Evolutionary conservation across 2,888 invertebrate species (phyloP).

Genomic region (Melanotus villosus): DNA sequence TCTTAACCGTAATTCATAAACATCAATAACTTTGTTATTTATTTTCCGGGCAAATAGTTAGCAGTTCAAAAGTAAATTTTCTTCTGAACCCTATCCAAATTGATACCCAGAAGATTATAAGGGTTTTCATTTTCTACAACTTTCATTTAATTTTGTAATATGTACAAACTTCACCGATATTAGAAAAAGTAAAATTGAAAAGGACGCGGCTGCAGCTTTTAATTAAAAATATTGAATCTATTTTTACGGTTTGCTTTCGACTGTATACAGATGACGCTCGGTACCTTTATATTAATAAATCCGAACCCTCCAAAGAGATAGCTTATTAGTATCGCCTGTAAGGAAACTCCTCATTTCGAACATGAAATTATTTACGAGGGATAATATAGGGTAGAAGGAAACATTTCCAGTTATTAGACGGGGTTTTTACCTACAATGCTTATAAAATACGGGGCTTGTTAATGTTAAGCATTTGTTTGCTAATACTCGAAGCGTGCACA

Average conservation of each 20-base stretch:
- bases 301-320: constrained; percentile 21
- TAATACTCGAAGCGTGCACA: background rate
- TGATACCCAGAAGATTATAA: too few species aligned
- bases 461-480: constrained; percentile 19
- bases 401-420: constrained; percentile 16
- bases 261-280: constrained; percentile 34
- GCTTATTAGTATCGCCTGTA: constrained; percentile 26
- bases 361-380: constrained; percentile 22
- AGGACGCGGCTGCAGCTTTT: constrained; percentile 12
- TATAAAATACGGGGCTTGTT: constrained; percentile 24
- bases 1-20: too few species aligned
- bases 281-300: constrained; percentile 36
- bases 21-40: too few species aligned
- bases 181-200: background rate
- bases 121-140: too few species aligned
- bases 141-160: too few species aligned
- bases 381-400: constrained; percentile 12
- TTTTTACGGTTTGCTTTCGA: constrained; percentile 11
- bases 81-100: too few species aligned
- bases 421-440: constrained; percentile 3
- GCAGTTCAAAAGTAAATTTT: too few species aligned
- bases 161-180: background rate
- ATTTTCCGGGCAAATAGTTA: too few species aligned
- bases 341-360: constrained; percentile 8
- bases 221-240: constrained; percentile 40